Evolutionary conservation across 2,797 vertebrate species (phyloP).

Genomic region (Apogon talboti): DNA sequence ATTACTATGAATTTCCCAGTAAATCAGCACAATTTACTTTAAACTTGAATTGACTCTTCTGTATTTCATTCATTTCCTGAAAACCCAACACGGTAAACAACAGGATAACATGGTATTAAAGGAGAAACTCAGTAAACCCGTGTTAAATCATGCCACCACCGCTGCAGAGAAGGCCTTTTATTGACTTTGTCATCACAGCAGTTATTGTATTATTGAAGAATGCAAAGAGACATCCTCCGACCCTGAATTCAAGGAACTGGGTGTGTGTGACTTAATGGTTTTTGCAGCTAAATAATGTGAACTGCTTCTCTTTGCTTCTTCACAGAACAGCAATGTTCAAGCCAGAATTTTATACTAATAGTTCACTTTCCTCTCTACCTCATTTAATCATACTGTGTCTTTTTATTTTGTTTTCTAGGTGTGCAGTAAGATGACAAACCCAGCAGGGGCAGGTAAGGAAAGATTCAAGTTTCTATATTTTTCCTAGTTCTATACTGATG

Average conservation of each 20-base stretch:
- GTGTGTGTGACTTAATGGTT: constrained; percentile 16
- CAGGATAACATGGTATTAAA: background rate
- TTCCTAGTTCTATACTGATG: background rate
- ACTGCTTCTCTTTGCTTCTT: constrained; percentile 1
- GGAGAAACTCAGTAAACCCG: background rate
- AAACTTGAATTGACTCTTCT: background rate
- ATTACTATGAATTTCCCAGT: background rate
- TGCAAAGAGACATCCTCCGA: constrained; percentile 15
- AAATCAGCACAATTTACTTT: background rate
- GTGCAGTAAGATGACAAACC: constrained; percentile 71
- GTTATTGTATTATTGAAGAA: constrained; percentile 40
- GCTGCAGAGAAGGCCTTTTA: constrained; percentile 2
- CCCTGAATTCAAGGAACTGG: constrained; percentile 19
- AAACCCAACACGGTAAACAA: background rate
- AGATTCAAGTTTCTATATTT: background rate
- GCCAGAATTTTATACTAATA: no score
- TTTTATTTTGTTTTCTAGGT: constrained; percentile 72
- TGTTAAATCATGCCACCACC: constrained; percentile 10
- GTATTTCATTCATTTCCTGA: background rate
- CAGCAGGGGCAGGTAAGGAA: constrained; percentile 81
- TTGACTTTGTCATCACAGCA: constrained; percentile 37
- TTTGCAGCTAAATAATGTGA: constrained; percentile 22
- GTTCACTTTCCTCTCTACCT: background rate
- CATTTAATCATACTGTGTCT: constrained; percentile 24
- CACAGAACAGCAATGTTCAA: constrained; percentile 7